Conservation (phyloP, 2,888 invertebrate species). For the Cryptocephalus moraei region DNA sequence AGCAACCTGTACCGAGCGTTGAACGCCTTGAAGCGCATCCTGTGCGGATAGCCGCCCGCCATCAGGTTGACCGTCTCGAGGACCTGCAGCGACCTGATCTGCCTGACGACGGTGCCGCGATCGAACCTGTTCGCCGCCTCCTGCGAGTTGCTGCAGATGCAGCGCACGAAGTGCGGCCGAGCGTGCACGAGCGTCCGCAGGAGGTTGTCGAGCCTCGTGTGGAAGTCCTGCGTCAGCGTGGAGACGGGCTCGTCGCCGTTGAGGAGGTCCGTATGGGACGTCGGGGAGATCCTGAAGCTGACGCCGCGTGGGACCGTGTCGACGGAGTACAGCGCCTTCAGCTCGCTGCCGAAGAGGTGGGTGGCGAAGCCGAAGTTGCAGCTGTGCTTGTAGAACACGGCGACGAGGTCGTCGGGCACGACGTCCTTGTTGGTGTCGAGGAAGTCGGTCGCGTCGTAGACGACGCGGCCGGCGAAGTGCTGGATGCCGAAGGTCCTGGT, state of each 20-base stretch:
- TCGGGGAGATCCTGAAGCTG: conserved; percentile 82
- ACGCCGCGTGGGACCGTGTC: conserved; percentile 68
- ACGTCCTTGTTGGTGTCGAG: conserved; percentile 86
- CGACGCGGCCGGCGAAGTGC: conserved; percentile 79
- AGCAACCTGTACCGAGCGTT: conserved; percentile 75
- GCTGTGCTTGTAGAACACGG: conserved; percentile 83
- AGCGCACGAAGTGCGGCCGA: conserved; percentile 88
- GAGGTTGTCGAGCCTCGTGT: conserved; percentile 85
- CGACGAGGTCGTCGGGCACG: conserved; percentile 83
- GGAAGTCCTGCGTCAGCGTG: conserved; percentile 90
- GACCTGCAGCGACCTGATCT: conserved; percentile 79
- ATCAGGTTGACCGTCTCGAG: conserved; percentile 90
- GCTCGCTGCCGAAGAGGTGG: conserved; percentile 87
- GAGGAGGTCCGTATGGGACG: conserved; percentile 71
- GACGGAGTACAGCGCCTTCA: conserved; percentile 69
- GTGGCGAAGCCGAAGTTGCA: conserved; percentile 97
- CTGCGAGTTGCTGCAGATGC: conserved; percentile 76
- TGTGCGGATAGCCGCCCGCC: conserved; percentile 90
- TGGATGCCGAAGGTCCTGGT: conserved; percentile 80
- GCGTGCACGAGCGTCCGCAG: conserved; percentile 86
- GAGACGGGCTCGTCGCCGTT: conserved; percentile 80
- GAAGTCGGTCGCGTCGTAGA: conserved; percentile 84
- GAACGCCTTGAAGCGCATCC: conserved; percentile 91
- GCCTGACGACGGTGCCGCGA: conserved; percentile 70
- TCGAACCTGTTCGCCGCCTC: conserved; percentile 80